These are phyloP conservation scores for Brachionichthys hirsutus DNA, from an alignment of 2,113 vertebrate genomes.

Conservation along the genomic window DNA sequence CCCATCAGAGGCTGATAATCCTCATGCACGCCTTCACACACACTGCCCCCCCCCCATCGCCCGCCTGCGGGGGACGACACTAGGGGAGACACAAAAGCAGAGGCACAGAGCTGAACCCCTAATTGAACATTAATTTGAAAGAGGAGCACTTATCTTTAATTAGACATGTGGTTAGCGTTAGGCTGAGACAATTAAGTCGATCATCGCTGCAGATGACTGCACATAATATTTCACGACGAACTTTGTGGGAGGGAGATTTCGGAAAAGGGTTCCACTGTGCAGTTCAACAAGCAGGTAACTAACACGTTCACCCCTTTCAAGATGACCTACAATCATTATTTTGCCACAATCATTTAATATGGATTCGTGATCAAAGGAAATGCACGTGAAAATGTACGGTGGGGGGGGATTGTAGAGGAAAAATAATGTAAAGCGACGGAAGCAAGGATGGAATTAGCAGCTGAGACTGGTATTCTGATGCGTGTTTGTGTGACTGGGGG, in stretches of 20 bases:
- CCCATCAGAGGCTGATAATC: conserved; percentile 33
- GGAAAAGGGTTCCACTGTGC: neutral
- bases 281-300: neutral
- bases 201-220: conserved; percentile 75
- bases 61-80: conserved; percentile 50
- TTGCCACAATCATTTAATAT: no score
- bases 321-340: neutral
- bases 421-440: conserved; percentile 2
- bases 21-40: conserved; percentile 16
- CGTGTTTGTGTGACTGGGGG: conserved; percentile 48
- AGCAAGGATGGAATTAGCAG: conserved; percentile 15
- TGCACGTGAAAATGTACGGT: neutral
- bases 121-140: conserved; percentile 71
- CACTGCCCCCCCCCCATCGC: neutral
- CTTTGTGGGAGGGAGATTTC: conserved; percentile 25
- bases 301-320: conserved; percentile 6
- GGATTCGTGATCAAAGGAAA: no score
- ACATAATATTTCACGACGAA: conserved; percentile 77
- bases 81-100: conserved; percentile 63
- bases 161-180: conserved; percentile 75
- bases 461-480: conserved; percentile 30
- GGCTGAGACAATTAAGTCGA: conserved; percentile 47
- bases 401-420: neutral
- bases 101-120: conserved; percentile 58
- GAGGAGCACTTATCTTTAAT: conserved; percentile 65